A percentile compares a stretch with the other conserved stretches of the same genome.
phyloP scores from a whole-genome alignment of 2,888 invertebrate genomes.

The Colletes collaris region DNA sequence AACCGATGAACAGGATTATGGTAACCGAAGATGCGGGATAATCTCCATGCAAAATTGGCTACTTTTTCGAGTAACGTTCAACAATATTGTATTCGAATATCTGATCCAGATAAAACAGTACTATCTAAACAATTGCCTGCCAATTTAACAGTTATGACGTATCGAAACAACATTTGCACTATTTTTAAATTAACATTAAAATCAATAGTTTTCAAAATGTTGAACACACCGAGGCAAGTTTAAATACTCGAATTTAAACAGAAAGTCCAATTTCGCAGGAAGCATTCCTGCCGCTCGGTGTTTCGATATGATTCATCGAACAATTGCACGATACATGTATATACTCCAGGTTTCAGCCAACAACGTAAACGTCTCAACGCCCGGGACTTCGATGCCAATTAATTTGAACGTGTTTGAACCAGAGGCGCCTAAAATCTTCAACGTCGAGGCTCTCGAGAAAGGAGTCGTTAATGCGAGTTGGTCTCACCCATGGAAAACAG shows the following conservation, averaged over 20 bases:
- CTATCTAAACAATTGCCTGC: too few relatives aligned
- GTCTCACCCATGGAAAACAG: conserved; percentile 67
- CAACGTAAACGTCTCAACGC: conserved; percentile 60
- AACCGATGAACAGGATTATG: not conserved
- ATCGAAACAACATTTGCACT: too few relatives aligned
- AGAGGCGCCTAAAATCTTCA: conserved; percentile 37
- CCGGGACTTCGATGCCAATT: not conserved
- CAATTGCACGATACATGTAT: not conserved
- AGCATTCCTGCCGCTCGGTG: not conserved
- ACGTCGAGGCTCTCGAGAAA: not conserved
- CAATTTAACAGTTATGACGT: too few relatives aligned
- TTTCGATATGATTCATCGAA: not conserved
- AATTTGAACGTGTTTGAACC: not conserved
- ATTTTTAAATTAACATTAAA: too few relatives aligned
- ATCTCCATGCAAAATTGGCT: too few relatives aligned
- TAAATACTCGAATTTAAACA: too few relatives aligned
- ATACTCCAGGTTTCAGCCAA: conserved; percentile 60
- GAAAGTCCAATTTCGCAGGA: too few relatives aligned
- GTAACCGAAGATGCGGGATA: not conserved
- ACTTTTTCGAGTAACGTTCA: too few relatives aligned
- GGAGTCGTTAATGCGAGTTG: conserved; percentile 56
- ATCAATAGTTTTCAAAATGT: too few relatives aligned
- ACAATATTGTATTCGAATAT: too few relatives aligned
- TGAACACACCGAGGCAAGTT: too few relatives aligned
- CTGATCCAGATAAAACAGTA: too few relatives aligned